These are phyloP conservation scores for Nannospalax galili DNA, from an alignment of 2,113 vertebrate genomes.

Conservation along the genomic window DNA sequence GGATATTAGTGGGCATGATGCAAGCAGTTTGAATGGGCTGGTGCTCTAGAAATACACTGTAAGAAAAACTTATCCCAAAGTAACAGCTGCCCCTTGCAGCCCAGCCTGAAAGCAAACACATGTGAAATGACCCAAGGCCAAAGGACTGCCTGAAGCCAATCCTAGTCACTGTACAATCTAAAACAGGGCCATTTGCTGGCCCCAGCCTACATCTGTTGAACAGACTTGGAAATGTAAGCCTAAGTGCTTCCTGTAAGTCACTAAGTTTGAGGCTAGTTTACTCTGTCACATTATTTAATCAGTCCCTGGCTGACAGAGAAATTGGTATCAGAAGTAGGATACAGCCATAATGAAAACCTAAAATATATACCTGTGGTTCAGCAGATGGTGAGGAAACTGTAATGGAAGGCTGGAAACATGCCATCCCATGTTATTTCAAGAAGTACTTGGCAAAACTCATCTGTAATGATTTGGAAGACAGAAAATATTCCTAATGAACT, in stretches of 20 bases:
- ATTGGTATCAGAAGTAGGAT: slow-evolving; percentile 1
- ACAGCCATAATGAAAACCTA: neutral
- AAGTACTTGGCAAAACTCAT: slow-evolving; percentile 60
- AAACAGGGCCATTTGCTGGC: neutral
- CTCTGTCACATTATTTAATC: neutral
- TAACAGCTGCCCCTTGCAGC: neutral
- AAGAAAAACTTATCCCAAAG: neutral
- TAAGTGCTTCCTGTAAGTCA: neutral
- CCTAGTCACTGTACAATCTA: neutral
- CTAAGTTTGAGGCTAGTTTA: neutral
- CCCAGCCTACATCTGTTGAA: neutral
- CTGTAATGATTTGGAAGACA: slow-evolving; percentile 49
- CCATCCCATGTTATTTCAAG: slow-evolving; percentile 6
- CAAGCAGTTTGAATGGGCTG: neutral
- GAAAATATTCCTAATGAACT: slow-evolving; percentile 64
- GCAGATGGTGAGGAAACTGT: slow-evolving; percentile 26
- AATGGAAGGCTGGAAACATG: slow-evolving; percentile 18
- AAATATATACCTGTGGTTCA: neutral
- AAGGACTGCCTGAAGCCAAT: neutral
- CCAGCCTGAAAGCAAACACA: neutral
- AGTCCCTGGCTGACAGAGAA: neutral
- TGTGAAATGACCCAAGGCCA: neutral
- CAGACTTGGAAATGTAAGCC: neutral
- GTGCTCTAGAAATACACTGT: neutral
- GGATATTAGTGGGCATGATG: neutral